phyloP scores from a whole-genome alignment of 2,113 vertebrate species.

The Austrofundulus limnaeus region DNA sequence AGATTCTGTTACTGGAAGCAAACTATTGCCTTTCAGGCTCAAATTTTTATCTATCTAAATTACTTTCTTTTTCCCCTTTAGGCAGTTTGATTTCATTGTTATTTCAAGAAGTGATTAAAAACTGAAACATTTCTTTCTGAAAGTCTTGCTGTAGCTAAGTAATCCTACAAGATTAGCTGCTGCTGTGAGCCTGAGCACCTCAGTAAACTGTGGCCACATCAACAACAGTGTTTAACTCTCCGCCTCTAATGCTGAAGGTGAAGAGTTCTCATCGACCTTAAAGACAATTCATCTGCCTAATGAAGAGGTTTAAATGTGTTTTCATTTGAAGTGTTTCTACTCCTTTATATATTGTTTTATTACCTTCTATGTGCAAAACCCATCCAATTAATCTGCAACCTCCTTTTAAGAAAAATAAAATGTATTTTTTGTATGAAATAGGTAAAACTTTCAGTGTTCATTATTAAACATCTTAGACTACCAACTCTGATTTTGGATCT shows the following conservation, averaged over 20 bases:
- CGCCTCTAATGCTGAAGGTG: background rate
- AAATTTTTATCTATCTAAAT: background rate
- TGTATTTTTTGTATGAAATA: too few species aligned
- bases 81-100: background rate
- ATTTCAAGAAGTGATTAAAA: background rate
- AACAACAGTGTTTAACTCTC: background rate
- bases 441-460: too few species aligned
- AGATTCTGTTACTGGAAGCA: background rate
- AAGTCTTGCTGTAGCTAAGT: background rate
- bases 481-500: too few species aligned
- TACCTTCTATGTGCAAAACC: background rate
- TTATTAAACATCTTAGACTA: too few species aligned
- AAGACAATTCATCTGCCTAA: background rate
- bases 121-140: background rate
- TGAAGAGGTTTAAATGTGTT: background rate
- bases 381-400: background rate
- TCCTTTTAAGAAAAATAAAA: too few species aligned
- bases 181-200: background rate
- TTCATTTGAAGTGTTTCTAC: background rate
- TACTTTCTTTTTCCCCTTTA: background rate
- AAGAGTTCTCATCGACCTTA: background rate
- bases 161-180: background rate
- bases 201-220: background rate
- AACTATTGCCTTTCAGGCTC: background rate
- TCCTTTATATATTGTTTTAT: background rate